Base-by-base conservation (phyloP, 2,888 invertebrate genomes). In the Hirtodrosophila confusa region DNA sequence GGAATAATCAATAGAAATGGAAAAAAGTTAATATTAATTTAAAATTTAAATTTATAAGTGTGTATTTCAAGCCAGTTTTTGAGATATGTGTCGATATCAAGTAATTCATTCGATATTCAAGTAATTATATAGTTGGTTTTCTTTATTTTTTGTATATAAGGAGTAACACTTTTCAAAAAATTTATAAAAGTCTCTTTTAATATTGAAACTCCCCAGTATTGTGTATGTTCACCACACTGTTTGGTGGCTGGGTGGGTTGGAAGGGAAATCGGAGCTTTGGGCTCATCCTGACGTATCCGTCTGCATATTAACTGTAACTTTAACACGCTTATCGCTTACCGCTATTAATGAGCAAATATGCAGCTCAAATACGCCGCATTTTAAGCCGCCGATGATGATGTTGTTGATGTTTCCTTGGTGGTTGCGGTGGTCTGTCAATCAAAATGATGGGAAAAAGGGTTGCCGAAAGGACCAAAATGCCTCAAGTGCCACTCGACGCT, bases 301-400 rank as follows among this genome's bases (percentile, higher is more conserved):
- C 55, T 58, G 23, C 44, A 66, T 62, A 79, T 83, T 86, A 83
- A 83, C 63, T 75, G 70, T 79, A 86, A 83, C 82, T 88, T 83
- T 83, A 86, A 86, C 82, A 62, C 86, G 76, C 79, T 82, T 82
- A 87, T 70, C 78, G 74, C 75, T 71, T 71, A 72, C 72, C 77
- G 73, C 83, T 69, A 83, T 88, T 89, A 86, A 89, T 89, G 86
- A 87, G 79, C 78, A 89, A 89, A 89, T 89, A 90, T 89, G 69
- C 75, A 67, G 63, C 75, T 58, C 71, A 78, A 85, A 80, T 71
- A 78, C 40, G 61, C 61, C 35, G 51, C 24, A 7, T 58, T 43
- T 53, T 41, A 43, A 49, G 61, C 11, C 36, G 54, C 31, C 45
- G 53, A 65, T 55, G 56, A 63, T 62, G 65, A 49, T 31, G 31